Base-by-base conservation (phyloP, 2,797 vertebrate genomes). In the Diplodus puntazzo region DNA sequence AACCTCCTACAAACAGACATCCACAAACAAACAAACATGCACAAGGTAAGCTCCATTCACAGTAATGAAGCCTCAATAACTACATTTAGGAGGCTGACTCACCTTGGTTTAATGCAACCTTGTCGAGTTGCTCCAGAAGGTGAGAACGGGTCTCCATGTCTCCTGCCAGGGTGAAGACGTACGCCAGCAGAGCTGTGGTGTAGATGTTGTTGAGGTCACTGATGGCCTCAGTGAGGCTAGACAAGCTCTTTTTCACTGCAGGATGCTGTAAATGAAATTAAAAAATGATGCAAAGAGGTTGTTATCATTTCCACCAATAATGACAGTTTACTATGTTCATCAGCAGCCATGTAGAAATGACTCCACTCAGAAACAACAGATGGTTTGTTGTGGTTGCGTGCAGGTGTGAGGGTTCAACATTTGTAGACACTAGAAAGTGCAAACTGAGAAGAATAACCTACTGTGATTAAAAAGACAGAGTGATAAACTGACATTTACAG, bases 161-260 rank as follows among this genome's bases (percentile, higher is more conserved):
- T 66, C 85, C 88, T 62, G 95, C 95, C 87, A 97, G 92, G 61
- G 95, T 94, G 78, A 96, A 97, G 77, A 84, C 91, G 1, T 98
- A 97, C 2, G 96, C 95, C 87, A 97, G 73, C 64, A 97, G 88
- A 45, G 96, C 96, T 2, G 94, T 95, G 11, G 87, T 92, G 58
- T 97, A 96, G 60, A 79, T 86, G 83, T 94, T 93, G 49, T 82
- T 87, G 59, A 95, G 42, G 58, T 81, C 72, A 57, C 20, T 39
- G 14, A 84, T 27, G 60, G 87, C 88, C 3, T 73, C 39, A n/a
- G 60, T 82, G 0, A 97, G 85, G 75, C 94, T 97, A 0, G 73
- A 83, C 81, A 97, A 74, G 34, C 95, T 94, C 57, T 84, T 93
- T 1, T 11, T 76, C 69, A 97, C 75, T 39, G 91, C 74, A 20